Conservation (phyloP, 1,140 invertebrate genomes). For the Cardiocondyla obscurior region DNA sequence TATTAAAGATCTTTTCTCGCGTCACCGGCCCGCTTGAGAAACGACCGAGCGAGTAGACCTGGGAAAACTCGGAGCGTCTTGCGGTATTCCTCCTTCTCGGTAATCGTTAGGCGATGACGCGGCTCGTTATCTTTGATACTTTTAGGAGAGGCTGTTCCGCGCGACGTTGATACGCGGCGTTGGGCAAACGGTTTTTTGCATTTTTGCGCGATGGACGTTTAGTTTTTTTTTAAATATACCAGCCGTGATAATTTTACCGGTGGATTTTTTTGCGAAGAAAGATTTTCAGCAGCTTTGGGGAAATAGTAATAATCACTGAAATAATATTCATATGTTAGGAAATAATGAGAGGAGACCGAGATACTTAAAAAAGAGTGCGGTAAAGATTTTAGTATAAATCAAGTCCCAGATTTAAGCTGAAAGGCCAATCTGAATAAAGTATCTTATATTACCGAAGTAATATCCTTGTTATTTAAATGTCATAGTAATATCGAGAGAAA, state of each 20-base stretch:
- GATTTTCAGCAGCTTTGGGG: background rate
- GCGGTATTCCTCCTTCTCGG: background rate
- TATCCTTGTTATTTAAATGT: background rate
- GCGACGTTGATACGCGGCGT: background rate
- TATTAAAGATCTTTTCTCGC: conserved; percentile 74
- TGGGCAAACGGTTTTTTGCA: background rate
- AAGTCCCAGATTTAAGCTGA: too few species aligned
- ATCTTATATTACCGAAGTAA: background rate
- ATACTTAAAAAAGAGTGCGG: too few species aligned
- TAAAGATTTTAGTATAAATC: too few species aligned
- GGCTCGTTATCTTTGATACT: conserved; percentile 1
- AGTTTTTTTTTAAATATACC: background rate
- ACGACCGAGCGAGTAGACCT: conserved; percentile 7
- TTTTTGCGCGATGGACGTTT: background rate
- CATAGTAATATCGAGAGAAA: background rate
- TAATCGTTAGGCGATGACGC: background rate
- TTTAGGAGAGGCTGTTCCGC: background rate
- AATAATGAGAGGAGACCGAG: too few species aligned
- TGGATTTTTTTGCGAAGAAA: background rate
- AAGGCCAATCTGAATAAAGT: too few species aligned
- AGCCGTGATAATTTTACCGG: background rate
- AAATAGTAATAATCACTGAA: background rate
- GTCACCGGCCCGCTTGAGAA: conserved; percentile 1
- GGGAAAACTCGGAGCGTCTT: background rate
- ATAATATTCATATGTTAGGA: too few species aligned